Base-by-base conservation (phyloP, 2,113 vertebrate species). In the Salvelinus alpinus region DNA sequence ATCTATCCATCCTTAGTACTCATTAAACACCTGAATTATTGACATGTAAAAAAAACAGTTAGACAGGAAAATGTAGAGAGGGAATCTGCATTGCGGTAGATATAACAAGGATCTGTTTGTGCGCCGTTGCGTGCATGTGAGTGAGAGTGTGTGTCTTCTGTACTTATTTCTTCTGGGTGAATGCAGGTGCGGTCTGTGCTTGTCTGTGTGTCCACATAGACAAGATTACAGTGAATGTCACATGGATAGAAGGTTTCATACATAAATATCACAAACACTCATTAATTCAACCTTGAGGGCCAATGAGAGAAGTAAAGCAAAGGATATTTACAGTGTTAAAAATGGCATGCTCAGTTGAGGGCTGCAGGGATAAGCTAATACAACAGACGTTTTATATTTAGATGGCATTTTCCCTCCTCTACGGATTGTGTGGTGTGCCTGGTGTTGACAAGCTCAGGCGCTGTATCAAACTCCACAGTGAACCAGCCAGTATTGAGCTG, bases 271-370 rank as follows among this genome's bases (percentile, higher is more conserved):
- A 75, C 59, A 77, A 71, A 47, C 66, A 77, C 38, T 67, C 57
- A 82, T 77, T 82, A 75, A 81, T 74, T 79, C 48, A 51, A 82
- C 72, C 80, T 72, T 1, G 2, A 64, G 80, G 72, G 54, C 64
- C 60, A 65, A 71, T 13, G 51, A 68, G 57, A 38, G 20, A 71
- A 44, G 47, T 12, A 48, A 34, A 38, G 70, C 62, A 70, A 22
- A 25, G 25, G 31, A 25, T 73, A 64, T 64, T 72, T 75, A 54
- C 72, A 73, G 25, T 75, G 75, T 66, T 78, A 44, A 70, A 69
- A 67, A 72, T 66, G 20, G 29, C 2, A n/a, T 70, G 29, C 71
- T 73, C 29, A 54, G 47, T 54, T 64, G 60, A 68, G n/a, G 18
- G 62, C 72, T 64, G 5, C 5, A 76, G 72, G 70, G 57, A 69